phyloP scores from a whole-genome alignment of 1,140 invertebrate genomes.

The Nasonia longicornis region DNA sequence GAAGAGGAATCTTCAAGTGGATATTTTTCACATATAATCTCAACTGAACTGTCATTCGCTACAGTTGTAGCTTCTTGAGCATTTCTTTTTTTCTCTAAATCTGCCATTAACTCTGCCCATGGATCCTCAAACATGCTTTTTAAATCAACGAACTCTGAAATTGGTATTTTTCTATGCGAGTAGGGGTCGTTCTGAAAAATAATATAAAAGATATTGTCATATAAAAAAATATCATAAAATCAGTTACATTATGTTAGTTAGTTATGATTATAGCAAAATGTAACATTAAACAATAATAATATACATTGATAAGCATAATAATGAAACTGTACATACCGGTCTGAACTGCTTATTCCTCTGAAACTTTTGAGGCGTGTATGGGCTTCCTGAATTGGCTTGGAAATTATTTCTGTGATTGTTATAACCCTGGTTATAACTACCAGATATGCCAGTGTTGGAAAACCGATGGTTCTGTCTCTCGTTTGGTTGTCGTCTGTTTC shows the following conservation, averaged over 20 bases:
- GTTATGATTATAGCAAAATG: neutral
- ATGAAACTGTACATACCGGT: neutral
- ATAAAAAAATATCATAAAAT: too few species aligned
- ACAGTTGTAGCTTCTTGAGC: neutral
- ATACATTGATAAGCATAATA: neutral
- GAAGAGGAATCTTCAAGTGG: neutral
- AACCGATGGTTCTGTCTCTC: conserved; percentile 4
- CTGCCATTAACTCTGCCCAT: conserved; percentile 22
- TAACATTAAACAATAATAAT: neutral
- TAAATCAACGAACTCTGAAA: conserved; percentile 29
- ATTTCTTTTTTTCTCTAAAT: neutral
- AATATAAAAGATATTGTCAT: neutral
- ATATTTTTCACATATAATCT: conserved; percentile 9
- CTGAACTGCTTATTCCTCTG: conserved; percentile 11
- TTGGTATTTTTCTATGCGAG: conserved; percentile 16
- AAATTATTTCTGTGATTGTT: conserved; percentile 25
- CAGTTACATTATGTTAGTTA: neutral
- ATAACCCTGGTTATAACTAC: neutral
- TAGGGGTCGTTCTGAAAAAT: conserved; percentile 20
- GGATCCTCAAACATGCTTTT: conserved; percentile 26
- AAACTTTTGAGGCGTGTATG: conserved; percentile 9
- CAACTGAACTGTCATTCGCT: conserved; percentile 2
- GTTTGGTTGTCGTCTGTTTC: neutral
- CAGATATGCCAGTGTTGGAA: neutral
- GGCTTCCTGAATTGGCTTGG: conserved; percentile 7